A percentile compares a stretch with the other conserved stretches of the same genome.
These are phyloP conservation scores for Equus przewalskii DNA, from an alignment of 2,113 vertebrate species.

Conservation along the genomic window DNA sequence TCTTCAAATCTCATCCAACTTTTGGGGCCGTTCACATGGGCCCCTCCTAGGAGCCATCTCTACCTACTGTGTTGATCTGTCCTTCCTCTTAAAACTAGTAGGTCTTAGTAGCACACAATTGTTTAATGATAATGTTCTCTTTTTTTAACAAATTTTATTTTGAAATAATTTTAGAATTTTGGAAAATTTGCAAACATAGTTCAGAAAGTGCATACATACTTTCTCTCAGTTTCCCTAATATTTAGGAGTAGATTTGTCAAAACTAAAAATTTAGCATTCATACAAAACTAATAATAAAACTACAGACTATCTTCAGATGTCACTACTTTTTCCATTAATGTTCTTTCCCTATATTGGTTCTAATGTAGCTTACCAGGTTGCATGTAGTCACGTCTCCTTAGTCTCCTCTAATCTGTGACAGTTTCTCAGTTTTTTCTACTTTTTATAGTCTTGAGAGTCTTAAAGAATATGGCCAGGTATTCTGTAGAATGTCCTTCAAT, in stretches of 20 bases:
- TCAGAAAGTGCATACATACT: not conserved
- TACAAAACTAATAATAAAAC: not conserved
- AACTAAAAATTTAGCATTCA: not conserved
- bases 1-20: not conserved
- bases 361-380: not conserved
- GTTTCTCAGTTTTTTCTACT: not conserved
- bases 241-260: not conserved
- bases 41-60: not conserved
- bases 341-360: not conserved
- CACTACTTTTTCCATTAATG: not conserved
- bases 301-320: not conserved
- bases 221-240: not conserved
- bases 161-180: not conserved
- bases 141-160: not conserved
- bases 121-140: not conserved
- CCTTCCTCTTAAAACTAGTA: not conserved
- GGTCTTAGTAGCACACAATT: not conserved
- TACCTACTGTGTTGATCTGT: not conserved
- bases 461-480: not conserved
- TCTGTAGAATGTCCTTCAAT: not conserved
- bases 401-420: not conserved
- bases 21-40: too few relatives aligned
- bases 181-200: not conserved
- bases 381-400: not conserved
- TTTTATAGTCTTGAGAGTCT: not conserved